These are phyloP conservation scores for Pseudopipra pipra DNA, from an alignment of 2,113 vertebrate species.

Conservation along the genomic window DNA sequence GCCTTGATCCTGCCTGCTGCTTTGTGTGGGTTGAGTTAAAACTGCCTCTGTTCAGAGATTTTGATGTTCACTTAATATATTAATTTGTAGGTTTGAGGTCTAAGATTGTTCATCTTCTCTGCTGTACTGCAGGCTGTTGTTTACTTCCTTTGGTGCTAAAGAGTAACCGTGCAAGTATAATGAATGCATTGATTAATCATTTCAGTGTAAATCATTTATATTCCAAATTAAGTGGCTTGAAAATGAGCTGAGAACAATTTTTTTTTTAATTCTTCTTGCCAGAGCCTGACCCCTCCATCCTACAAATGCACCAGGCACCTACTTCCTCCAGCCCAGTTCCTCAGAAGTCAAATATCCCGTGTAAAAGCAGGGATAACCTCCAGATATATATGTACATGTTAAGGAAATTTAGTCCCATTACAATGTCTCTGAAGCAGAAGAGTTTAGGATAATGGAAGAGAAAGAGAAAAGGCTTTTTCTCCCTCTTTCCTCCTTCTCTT, in stretches of 20 bases:
- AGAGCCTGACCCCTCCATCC: not conserved
- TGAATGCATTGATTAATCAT: conserved; percentile 49
- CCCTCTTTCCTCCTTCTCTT: no score
- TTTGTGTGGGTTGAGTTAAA: conserved; percentile 19
- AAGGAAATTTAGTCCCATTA: not conserved
- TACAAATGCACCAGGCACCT: not conserved
- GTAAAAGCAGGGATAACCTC: not conserved
- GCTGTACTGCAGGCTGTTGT: conserved; percentile 8
- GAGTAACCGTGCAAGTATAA: conserved; percentile 18
- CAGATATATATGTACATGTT: not conserved
- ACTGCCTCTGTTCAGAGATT: not conserved
- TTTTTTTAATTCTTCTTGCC: not conserved
- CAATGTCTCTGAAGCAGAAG: not conserved
- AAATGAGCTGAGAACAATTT: not conserved
- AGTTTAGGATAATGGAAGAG: not conserved
- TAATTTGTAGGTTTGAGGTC: conserved; percentile 3
- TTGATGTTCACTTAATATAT: conserved; percentile 10
- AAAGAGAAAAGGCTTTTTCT: not conserved
- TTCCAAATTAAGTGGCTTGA: not conserved
- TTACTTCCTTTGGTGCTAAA: conserved; percentile 31
- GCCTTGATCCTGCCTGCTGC: not conserved
- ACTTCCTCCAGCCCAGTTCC: not conserved
- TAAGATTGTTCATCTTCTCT: conserved; percentile 28
- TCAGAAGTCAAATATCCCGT: not conserved
- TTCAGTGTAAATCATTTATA: conserved; percentile 18